Evolutionary conservation across 1,140 invertebrate species (phyloP).

Genomic region (Gryon sp.): DNA sequence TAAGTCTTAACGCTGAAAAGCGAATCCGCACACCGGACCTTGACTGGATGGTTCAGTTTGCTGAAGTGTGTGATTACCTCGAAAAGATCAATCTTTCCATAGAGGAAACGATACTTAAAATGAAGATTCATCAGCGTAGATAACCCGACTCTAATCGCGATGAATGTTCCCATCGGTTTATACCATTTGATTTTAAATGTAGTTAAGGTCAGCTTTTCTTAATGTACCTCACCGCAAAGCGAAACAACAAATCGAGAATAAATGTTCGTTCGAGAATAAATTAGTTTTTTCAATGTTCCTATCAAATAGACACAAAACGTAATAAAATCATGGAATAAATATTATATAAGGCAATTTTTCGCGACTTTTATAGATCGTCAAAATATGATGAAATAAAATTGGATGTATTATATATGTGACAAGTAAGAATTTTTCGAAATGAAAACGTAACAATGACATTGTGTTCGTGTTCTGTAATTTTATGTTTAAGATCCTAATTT

Average conservation of each 20-base stretch:
- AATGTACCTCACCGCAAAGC: background rate
- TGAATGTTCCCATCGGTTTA: slow-evolving; percentile 49
- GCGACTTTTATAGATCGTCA: too few relatives aligned
- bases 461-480: slow-evolving; percentile 53
- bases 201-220: slow-evolving; percentile 39
- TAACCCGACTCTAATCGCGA: slow-evolving; percentile 54
- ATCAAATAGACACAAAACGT: too few relatives aligned
- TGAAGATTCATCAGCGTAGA: slow-evolving; percentile 59
- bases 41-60: slow-evolving; percentile 59
- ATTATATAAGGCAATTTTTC: slow-evolving; percentile 19
- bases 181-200: slow-evolving; percentile 47
- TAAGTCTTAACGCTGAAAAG: slow-evolving; percentile 53
- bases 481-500: slow-evolving; percentile 55
- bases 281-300: slow-evolving; percentile 5
- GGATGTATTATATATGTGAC: too few relatives aligned
- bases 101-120: slow-evolving; percentile 60
- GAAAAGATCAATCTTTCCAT: slow-evolving; percentile 59
- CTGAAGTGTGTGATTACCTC: slow-evolving; percentile 58
- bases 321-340: background rate
- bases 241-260: slow-evolving; percentile 21
- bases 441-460: slow-evolving; percentile 53
- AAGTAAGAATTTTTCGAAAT: slow-evolving; percentile 31
- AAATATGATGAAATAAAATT: too few relatives aligned
- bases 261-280: slow-evolving; percentile 31
- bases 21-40: slow-evolving; percentile 50